phyloP scores from a whole-genome alignment of 2,113 vertebrate species.

The Oncorhynchus kisutch region DNA sequence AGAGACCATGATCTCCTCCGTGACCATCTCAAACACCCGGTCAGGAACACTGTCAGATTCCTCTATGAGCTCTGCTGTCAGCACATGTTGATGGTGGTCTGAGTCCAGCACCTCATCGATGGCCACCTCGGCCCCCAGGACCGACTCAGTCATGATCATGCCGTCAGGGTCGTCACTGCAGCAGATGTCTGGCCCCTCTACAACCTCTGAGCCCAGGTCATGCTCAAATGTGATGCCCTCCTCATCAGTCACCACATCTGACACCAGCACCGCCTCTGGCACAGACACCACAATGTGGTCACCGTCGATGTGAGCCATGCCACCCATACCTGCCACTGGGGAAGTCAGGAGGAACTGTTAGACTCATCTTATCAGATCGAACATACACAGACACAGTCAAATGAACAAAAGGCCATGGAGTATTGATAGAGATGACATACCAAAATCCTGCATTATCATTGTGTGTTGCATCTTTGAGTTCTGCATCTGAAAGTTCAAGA shows the following conservation, averaged over 20 bases:
- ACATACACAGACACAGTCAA: not conserved
- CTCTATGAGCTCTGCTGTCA: conserved; percentile 74
- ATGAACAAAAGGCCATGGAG: not conserved
- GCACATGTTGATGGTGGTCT: conserved; percentile 79
- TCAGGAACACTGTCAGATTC: conserved; percentile 73
- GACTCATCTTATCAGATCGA: not conserved
- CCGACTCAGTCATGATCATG: conserved; percentile 80
- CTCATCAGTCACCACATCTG: conserved; percentile 84
- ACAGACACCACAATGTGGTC: conserved; percentile 90
- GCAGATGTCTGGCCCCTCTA: conserved; percentile 43
- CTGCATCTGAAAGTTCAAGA: conserved; percentile 83
- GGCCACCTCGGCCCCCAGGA: conserved; percentile 81
- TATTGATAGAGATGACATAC: conserved; percentile 59
- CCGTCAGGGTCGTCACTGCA: conserved; percentile 67
- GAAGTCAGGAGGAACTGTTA: conserved; percentile 19
- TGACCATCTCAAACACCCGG: conserved; percentile 86
- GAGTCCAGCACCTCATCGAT: conserved; percentile 82
- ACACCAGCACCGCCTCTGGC: conserved; percentile 85
- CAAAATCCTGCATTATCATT: conserved; percentile 92
- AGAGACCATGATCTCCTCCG: conserved; percentile 85
- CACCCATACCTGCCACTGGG: conserved; percentile 84
- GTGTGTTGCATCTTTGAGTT: conserved; percentile 87
- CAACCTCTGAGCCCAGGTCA: conserved; percentile 68
- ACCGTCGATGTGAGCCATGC: conserved; percentile 86
- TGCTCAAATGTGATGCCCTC: conserved; percentile 84